Evolutionary conservation across 2,113 vertebrate species (phyloP), one percentile per base, ranked within the genome.

Genomic region (Nibea coibor): DNA sequence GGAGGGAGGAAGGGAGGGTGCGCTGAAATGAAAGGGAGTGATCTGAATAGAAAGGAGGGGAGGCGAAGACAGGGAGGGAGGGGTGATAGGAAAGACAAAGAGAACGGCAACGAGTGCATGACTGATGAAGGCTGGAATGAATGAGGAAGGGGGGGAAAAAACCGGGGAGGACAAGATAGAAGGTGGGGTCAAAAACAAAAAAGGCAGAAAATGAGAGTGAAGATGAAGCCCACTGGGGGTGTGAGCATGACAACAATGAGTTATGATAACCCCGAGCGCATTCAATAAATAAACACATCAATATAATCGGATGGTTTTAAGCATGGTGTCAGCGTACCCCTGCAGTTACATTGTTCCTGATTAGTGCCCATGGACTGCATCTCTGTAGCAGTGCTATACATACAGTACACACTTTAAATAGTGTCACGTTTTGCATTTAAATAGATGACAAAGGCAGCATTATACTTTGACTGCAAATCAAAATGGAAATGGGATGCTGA

Each of bases 41-140:
- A 92, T 87, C 80, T 81, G 89, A 92, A 90, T 84, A 70, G 83
- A 89, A 81, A 92, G 66, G 83, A 90, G 70, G 81, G 61, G 59
- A 80, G 78, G 75, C 28, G n/a, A 76, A 48, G 53, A 42, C 56
- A 35, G 26, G 45, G 63, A 56, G 80, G 50, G 75, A 62, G 39
- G 65, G 59, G 72, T 51, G 78, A 67, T 19, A 19, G 66, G 26
- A 14, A 56, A 63, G 83, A 86, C 80, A 43, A 69, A 72, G 83
- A 72, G 79, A 75, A 62, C 28, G 3, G 35, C 86, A 85, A 86
- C 15, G 58, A 85, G 85, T 45, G 86, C 81, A 54, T 90, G 87
- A 90, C 75, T 74, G 89, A 92, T 90, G 86, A 82, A 88, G 75
- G 42, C 80, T 66, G 66, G 78, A 58, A 88, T 81, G 80, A 84